A percentile compares a stretch with the other conserved stretches of the same genome.
phyloP scores from a whole-genome alignment of 2,113 vertebrate species.

The Neoarius graeffei region DNA sequence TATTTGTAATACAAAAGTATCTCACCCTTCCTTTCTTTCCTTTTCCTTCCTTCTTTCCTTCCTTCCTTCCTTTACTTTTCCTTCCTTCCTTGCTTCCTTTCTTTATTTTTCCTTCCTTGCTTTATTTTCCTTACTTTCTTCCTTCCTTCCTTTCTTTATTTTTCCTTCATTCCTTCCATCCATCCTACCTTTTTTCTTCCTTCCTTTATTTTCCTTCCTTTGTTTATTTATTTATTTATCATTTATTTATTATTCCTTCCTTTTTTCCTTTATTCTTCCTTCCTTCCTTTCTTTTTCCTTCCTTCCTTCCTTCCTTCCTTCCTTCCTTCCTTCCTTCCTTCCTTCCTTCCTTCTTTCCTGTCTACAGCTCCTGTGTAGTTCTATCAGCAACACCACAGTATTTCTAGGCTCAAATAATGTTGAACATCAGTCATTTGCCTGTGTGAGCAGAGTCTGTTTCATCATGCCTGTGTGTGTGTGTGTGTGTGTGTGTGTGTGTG shows the following conservation, averaged over 20 bases:
- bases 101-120: too few relatives aligned
- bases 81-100: background rate
- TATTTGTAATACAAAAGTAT: background rate
- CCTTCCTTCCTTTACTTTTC: background rate
- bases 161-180: too few relatives aligned
- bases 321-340: background rate
- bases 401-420: slow-evolving; percentile 1
- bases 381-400: background rate
- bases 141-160: too few relatives aligned
- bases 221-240: too few relatives aligned
- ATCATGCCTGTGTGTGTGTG: background rate
- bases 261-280: background rate
- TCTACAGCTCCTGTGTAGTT: background rate
- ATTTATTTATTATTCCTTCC: too few relatives aligned
- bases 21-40: background rate
- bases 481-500: slow-evolving; percentile 1
- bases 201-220: too few relatives aligned
- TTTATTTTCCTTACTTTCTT: background rate
- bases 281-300: background rate
- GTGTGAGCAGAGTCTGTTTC: background rate
- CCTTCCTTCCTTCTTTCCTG: background rate
- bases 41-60: background rate
- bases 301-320: background rate
- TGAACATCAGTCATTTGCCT: background rate
- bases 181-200: too few relatives aligned